A percentile compares a stretch with the other conserved stretches of the same genome.
Evolutionary conservation across 1,140 invertebrate genomes (phyloP).

Genomic region (Asobara japonica): DNA sequence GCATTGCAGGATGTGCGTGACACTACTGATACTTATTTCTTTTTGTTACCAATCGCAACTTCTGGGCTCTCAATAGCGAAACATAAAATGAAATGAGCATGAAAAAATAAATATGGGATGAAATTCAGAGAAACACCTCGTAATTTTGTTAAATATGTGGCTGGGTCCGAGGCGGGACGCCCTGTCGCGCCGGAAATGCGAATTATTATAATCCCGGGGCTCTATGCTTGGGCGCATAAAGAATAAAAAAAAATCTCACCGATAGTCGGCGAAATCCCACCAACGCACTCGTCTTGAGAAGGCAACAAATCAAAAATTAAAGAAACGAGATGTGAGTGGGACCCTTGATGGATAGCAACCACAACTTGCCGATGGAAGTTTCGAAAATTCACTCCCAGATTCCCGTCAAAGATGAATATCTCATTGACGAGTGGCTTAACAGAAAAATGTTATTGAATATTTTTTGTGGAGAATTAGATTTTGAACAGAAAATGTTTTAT

Average conservation of each 20-base stretch:
- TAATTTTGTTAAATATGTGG: conserved; percentile 19
- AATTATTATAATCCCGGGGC: conserved; percentile 25
- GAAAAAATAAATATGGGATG: conserved; percentile 13
- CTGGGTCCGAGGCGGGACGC: neutral
- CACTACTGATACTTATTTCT: neutral
- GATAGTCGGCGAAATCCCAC: neutral
- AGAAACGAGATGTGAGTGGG: too few species aligned
- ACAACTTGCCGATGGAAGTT: too few species aligned
- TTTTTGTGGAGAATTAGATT: too few species aligned
- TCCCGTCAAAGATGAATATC: too few species aligned
- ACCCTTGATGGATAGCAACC: too few species aligned
- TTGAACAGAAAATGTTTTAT: too few species aligned
- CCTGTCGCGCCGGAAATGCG: conserved; percentile 17
- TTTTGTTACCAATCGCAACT: conserved; percentile 4
- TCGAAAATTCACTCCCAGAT: too few species aligned
- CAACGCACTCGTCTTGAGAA: neutral
- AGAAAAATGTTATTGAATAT: too few species aligned
- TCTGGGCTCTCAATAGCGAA: neutral
- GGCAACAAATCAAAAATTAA: neutral
- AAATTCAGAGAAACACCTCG: conserved; percentile 17
- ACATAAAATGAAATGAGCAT: neutral
- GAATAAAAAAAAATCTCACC: neutral
- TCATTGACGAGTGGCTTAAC: too few species aligned
- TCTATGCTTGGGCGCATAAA: neutral
- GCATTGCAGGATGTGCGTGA: conserved; percentile 28